Percentiles rank a stretch among this genome's conserved stretches.
Evolutionary conservation across 1,140 invertebrate species (phyloP).

Genomic region (Eurosta solidaginis): DNA sequence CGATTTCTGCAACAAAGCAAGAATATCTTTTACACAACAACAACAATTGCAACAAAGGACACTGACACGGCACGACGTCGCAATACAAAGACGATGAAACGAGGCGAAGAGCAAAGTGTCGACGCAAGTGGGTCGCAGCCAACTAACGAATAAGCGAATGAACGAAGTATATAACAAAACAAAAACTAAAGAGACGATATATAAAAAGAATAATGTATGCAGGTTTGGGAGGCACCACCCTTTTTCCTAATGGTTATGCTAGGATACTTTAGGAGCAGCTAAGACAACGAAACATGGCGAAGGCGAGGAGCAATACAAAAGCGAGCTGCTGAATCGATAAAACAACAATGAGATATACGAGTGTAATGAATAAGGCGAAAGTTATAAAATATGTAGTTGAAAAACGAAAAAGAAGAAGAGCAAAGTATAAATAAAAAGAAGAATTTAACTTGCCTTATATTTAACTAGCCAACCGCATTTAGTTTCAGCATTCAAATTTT

Average conservation of each 20-base stretch:
- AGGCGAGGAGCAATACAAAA: not conserved
- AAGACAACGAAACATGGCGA: not conserved
- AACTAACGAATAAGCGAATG: not conserved
- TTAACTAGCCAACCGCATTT: not conserved
- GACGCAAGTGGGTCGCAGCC: constrained; percentile 22
- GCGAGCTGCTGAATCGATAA: not conserved
- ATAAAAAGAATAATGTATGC: not conserved
- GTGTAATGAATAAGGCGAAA: not conserved
- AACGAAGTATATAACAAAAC: not conserved
- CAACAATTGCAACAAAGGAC: constrained; percentile 40
- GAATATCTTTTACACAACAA: constrained; percentile 40
- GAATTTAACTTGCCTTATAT: not conserved
- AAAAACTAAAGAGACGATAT: constrained; percentile 15
- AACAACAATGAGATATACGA: not conserved
- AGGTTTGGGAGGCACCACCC: not conserved
- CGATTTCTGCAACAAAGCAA: constrained; percentile 57
- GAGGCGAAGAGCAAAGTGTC: not conserved
- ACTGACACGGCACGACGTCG: constrained; percentile 46
- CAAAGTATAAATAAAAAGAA: not conserved
- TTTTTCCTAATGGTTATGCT: not conserved
- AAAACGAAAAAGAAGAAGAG: not conserved
- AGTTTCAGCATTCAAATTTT: not conserved
- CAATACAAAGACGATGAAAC: not conserved
- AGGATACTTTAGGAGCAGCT: no score
- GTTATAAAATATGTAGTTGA: not conserved